Percentiles rank a stretch among this genome's conserved stretches.
These are phyloP conservation scores for Dromius quadrimaculatus DNA, from an alignment of 2,888 invertebrate genomes.

Conservation along the genomic window DNA sequence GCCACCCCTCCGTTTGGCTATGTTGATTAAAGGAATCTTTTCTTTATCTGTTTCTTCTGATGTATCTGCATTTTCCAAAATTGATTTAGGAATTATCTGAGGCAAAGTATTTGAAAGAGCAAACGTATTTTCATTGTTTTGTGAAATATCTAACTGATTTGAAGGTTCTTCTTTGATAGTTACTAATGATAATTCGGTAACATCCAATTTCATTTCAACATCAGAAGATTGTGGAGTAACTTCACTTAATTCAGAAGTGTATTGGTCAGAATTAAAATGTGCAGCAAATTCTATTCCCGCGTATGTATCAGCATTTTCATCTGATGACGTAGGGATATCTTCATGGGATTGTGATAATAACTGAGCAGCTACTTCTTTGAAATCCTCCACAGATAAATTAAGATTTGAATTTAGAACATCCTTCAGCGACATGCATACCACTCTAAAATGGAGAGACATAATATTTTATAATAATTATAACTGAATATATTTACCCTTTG, in stretches of 20 bases:
- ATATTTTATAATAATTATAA: slow-evolving; percentile 48
- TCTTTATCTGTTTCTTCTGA: slow-evolving; percentile 44
- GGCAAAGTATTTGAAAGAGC: not conserved
- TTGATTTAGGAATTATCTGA: slow-evolving; percentile 8
- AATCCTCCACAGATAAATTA: slow-evolving; percentile 66
- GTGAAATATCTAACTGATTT: not conserved
- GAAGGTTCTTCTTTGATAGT: slow-evolving; percentile 3
- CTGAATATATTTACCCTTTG: slow-evolving; percentile 62
- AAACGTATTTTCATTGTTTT: slow-evolving; percentile 2
- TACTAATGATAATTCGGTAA: not conserved
- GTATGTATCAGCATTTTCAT: slow-evolving; percentile 20
- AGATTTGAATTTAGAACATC: slow-evolving; percentile 66
- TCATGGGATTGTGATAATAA: slow-evolving; percentile 65
- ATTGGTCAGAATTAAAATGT: slow-evolving; percentile 36
- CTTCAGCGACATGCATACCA: slow-evolving; percentile 67
- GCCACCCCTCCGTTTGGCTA: slow-evolving; percentile 68
- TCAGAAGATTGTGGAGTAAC: slow-evolving; percentile 29
- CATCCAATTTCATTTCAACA: slow-evolving; percentile 38
- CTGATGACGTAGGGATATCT: slow-evolving; percentile 54
- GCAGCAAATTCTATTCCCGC: slow-evolving; percentile 19
- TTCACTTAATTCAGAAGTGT: slow-evolving; percentile 25
- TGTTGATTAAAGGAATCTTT: not conserved
- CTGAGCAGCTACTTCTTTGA: slow-evolving; percentile 66
- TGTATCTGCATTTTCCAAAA: slow-evolving; percentile 37
- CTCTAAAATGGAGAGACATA: slow-evolving; percentile 60